These are phyloP conservation scores for Hybognathus amarus DNA, from an alignment of 2,797 vertebrate species.

Conservation along the genomic window DNA sequence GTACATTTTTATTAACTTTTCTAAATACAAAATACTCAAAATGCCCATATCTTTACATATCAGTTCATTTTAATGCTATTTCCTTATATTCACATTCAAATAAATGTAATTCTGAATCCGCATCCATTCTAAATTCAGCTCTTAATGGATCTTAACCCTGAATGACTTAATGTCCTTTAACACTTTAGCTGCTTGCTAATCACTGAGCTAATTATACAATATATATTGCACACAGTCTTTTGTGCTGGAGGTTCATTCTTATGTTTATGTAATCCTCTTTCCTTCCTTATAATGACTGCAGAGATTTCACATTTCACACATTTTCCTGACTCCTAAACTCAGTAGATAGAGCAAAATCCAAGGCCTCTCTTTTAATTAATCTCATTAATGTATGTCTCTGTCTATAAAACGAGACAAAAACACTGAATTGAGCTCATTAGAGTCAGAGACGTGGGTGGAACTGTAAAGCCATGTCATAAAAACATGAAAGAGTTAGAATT, in stretches of 20 bases:
- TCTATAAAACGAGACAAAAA: conserved; percentile 63
- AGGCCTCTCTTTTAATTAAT: conserved; percentile 54
- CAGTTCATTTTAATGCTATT: neutral
- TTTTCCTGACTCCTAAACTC: neutral
- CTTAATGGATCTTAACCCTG: neutral
- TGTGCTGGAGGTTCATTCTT: neutral
- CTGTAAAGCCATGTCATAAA: conserved; percentile 61
- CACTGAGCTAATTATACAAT: neutral
- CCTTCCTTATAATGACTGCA: neutral
- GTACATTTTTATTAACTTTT: no score
- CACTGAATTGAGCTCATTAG: conserved; percentile 59
- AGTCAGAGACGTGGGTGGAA: conserved; percentile 53
- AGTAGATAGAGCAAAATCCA: conserved; percentile 14
- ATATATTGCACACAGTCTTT: neutral
- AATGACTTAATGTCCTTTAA: neutral
- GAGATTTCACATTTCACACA: neutral
- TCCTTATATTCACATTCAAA: neutral
- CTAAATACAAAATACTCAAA: no score
- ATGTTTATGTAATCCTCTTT: neutral
- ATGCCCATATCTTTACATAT: neutral
- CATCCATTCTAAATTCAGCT: neutral
- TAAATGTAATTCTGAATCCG: neutral
- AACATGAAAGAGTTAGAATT: conserved; percentile 60
- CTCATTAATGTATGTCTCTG: conserved; percentile 56
- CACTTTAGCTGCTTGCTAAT: conserved; percentile 1